These are phyloP conservation scores for Anarhynchus alexandrinus DNA, from an alignment of 2,113 vertebrate genomes.

Conservation along the genomic window DNA sequence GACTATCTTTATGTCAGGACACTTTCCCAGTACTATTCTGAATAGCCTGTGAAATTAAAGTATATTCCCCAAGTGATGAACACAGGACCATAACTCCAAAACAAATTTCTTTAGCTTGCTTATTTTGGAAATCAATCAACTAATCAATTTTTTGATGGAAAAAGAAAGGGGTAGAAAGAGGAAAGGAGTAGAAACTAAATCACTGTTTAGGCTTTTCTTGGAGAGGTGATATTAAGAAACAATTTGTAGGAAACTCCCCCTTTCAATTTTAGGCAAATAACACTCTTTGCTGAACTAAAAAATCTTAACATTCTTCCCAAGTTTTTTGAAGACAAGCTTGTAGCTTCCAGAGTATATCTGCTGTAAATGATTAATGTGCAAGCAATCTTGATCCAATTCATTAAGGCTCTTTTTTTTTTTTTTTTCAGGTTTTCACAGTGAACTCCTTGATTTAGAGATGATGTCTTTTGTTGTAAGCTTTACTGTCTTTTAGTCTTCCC, in stretches of 20 bases:
- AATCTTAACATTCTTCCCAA: neutral
- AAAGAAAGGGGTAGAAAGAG: neutral
- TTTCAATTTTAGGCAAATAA: neutral
- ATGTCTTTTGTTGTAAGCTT: neutral
- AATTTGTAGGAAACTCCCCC: neutral
- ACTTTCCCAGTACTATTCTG: neutral
- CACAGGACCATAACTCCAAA: neutral
- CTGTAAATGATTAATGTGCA: neutral
- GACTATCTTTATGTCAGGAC: neutral
- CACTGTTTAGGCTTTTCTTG: neutral
- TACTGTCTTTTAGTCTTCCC: neutral
- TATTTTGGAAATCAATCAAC: neutral
- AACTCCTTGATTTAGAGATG: neutral
- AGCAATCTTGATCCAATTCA: neutral
- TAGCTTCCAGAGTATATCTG: neutral
- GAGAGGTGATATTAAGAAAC: neutral
- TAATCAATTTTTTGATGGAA: neutral
- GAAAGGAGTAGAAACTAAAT: neutral
- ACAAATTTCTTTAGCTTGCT: neutral
- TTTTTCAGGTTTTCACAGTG: neutral
- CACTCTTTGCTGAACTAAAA: neutral
- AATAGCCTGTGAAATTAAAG: neutral
- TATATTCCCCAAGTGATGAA: neutral
- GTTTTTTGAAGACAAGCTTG: neutral
- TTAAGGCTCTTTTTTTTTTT: neutral